Evolutionary conservation across 2,888 invertebrate species (phyloP).

Genomic region (Scaptomyza parva): DNA sequence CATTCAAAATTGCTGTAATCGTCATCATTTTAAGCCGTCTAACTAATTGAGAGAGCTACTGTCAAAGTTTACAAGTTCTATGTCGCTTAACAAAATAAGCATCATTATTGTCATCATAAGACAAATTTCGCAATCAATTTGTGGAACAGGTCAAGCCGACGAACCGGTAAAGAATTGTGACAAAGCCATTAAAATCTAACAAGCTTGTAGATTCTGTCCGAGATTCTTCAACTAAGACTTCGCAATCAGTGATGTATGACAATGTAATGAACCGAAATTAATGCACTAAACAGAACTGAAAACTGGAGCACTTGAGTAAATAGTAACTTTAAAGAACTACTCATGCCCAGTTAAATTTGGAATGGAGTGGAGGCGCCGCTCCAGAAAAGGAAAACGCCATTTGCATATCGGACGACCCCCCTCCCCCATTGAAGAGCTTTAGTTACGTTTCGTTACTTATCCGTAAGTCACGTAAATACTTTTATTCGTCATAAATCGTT

Average conservation of each 20-base stretch:
- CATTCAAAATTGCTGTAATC: slow-evolving; percentile 40
- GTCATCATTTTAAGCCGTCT: slow-evolving; percentile 5
- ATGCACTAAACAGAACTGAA: slow-evolving; percentile 68
- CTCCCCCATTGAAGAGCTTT: slow-evolving; percentile 35
- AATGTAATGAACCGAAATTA: slow-evolving; percentile 79
- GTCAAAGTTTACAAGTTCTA: slow-evolving; percentile 58
- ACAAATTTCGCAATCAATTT: slow-evolving; percentile 77
- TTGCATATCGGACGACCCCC: slow-evolving; percentile 43
- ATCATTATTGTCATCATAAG: slow-evolving; percentile 27
- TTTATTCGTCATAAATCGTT: slow-evolving; percentile 78
- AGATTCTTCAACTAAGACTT: slow-evolving; percentile 35
- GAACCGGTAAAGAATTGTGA: slow-evolving; percentile 68
- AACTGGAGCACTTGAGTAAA: slow-evolving; percentile 66
- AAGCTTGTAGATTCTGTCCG: slow-evolving; percentile 22
- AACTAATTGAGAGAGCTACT: slow-evolving; percentile 7
- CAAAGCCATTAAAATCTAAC: slow-evolving; percentile 68
- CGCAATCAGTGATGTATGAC: slow-evolving; percentile 77
- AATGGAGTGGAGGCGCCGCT: slow-evolving; percentile 26
- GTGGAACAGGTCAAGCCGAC: slow-evolving; percentile 70
- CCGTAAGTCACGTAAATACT: slow-evolving; percentile 75
- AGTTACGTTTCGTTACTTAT: slow-evolving; percentile 36
- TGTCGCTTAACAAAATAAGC: slow-evolving; percentile 69
- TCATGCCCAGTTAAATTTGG: slow-evolving; percentile 15
- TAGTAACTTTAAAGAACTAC: slow-evolving; percentile 53
- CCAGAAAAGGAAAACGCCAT: slow-evolving; percentile 48